Base-by-base conservation (phyloP, 2,113 vertebrate species). In the Columbina picui region DNA sequence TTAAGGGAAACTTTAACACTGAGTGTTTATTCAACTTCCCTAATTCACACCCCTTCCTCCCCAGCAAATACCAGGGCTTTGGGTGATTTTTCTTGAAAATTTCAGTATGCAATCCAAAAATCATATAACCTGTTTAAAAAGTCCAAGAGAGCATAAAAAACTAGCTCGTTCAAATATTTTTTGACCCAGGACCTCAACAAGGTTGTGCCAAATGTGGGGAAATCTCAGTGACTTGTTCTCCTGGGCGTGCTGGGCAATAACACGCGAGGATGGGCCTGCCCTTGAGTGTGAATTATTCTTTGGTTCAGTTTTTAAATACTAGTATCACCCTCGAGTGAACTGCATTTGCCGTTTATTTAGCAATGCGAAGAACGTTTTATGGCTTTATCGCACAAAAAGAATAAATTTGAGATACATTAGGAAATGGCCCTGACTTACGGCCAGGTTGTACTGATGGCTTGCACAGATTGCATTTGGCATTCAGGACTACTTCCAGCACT, bases 401-500 rank as follows among this genome's bases (percentile, higher is more conserved):
- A 95, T 91, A 89, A 81, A 96, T 90, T 36, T 91, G 90, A 91
- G 95, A 90, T 88, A 77, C 91, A 20, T 91, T 88, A 94, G 92
- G 89, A 96, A 93, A 82, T 45, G 83, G 94, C 82, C 78, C 61
- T 93, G 95, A 71, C 96, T 96, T 80, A 74, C n/a, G 47, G 94
- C 92, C 94, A 75, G 93, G 68, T 84, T 96, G 45, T 87, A 41
- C 96, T 64, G 97, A 96, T 94, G 95, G 93, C 29, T 14, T 82
- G 78, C 57, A 39, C 32, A 32, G 93, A 71, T 64, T 76, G 93
- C 90, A 70, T 86, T 89, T 87, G 82, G 94, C 27, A 10, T 73
- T 96, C 91, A 59, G 27, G 63, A 49, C 93, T 94, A 13, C 93
- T 97, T 80, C 78, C 94, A 95, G 96, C 94, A 87, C 96, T 97